A percentile compares a stretch with the other conserved stretches of the same genome.
Evolutionary conservation across 2,888 invertebrate species (phyloP).

Genomic region (Willowsia nigromaculata): DNA sequence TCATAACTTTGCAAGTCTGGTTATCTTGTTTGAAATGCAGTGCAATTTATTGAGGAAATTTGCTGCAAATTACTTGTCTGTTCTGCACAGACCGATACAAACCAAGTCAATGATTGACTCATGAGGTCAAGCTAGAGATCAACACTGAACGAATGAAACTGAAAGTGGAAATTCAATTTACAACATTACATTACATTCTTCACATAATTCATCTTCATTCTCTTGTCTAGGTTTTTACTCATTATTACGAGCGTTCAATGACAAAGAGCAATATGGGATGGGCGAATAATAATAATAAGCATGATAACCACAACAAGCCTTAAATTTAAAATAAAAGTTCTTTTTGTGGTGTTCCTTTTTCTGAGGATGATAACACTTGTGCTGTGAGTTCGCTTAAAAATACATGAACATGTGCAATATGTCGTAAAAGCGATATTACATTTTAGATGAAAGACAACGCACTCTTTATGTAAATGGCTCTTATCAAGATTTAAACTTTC

Average conservation of each 20-base stretch:
- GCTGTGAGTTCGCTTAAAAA: background rate
- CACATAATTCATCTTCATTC: background rate
- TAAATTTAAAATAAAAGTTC: background rate
- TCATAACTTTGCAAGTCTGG: background rate
- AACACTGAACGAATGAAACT: constrained; percentile 42
- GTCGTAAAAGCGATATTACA: background rate
- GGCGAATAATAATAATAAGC: background rate
- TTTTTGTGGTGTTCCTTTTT: background rate
- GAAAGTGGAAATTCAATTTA: constrained; percentile 67
- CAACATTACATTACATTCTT: constrained; percentile 26
- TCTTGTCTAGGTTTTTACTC: background rate
- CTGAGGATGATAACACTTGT: background rate
- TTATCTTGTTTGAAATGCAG: constrained; percentile 12
- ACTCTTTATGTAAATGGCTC: constrained; percentile 18
- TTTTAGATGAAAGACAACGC: background rate
- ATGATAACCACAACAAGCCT: constrained; percentile 9
- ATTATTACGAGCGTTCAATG: background rate
- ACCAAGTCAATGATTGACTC: constrained; percentile 36
- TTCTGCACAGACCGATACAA: background rate
- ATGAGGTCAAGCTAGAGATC: constrained; percentile 56
- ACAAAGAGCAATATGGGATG: background rate
- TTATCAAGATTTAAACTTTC: constrained; percentile 52
- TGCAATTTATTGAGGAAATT: constrained; percentile 12
- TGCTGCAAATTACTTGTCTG: background rate
- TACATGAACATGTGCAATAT: background rate